Conservation (phyloP, 2,888 invertebrate genomes). For the Nebria salina region DNA sequence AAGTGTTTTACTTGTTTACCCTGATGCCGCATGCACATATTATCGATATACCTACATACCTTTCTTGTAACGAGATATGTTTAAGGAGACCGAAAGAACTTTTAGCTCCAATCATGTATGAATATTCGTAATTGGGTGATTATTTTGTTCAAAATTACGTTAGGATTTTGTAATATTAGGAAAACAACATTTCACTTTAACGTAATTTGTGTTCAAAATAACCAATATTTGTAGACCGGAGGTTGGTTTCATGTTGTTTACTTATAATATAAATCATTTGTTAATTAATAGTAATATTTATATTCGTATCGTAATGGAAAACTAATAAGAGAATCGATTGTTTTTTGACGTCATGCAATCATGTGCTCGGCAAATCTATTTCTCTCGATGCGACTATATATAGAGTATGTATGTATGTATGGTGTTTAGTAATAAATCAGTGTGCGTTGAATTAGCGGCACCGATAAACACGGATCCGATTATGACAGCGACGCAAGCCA, state of each 20-base stretch:
- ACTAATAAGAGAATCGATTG: neutral
- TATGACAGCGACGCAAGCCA: slow-evolving; percentile 50
- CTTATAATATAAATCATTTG: no score
- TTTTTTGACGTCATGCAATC: neutral
- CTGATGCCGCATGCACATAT: slow-evolving; percentile 6
- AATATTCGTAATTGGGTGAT: slow-evolving; percentile 35
- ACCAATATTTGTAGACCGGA: no score
- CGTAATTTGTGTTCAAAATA: neutral
- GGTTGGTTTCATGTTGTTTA: no score
- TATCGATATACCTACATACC: no score
- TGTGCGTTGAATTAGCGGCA: slow-evolving; percentile 5
- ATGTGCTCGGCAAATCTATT: neutral
- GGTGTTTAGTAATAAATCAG: slow-evolving; percentile 19
- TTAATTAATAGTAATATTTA: no score
- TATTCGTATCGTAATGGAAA: neutral
- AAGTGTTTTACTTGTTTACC: slow-evolving; percentile 41
- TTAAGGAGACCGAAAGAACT: neutral
- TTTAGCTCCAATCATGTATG: slow-evolving; percentile 22
- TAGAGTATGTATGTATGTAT: neutral
- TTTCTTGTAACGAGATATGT: slow-evolving; percentile 27
- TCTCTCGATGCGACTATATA: neutral
- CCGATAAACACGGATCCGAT: slow-evolving; percentile 52
- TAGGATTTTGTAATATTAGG: neutral
- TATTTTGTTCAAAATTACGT: neutral
- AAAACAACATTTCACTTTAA: neutral